Evolutionary conservation across 1,140 invertebrate species (phyloP), one percentile per base, ranked within the genome.

Genomic region (Ips nitidus): DNA sequence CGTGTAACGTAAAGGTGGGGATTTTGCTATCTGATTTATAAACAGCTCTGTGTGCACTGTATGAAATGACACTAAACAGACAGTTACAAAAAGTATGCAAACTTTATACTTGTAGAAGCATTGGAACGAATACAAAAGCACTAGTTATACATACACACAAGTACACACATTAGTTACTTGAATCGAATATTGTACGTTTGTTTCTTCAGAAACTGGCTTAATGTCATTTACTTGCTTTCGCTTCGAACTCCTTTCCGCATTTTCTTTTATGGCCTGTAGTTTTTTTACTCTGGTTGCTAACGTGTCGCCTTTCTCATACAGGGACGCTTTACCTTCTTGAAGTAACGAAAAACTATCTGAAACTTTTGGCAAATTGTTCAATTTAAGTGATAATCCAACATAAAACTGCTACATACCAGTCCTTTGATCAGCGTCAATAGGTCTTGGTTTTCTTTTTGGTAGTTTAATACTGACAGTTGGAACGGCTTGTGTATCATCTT

Each of bases 401-500:
- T 22, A 47, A 1, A 45, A 47, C 50, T 39, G 41, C 4, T 69
- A 39, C 47, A 22, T 74, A 74, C 74, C 72, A 64, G 74, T 71
- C 66, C 74, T 65, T 60, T 75, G 74, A 43, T 69, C 74, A 4
- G 74, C 71, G 58, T 75, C 74, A 39, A 75, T 66, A 43, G 69
- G 68, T 72, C 71, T 68, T 84, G 82, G 82, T 73, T 86, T 83
- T 69, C 86, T 79, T 74, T 85, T 84, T 22, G 89, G 88, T 71
- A 90, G 80, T 69, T 85, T 88, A 55, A 90, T 77, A 76, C 84
- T 89, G 66, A 90, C 81, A 41, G 88, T 88, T 43, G 80, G 79
- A 71, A 88, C 82, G 69, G 83, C 74, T 69, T 76, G 72, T 3
- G 82, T 78, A 58, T 86, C 84, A 70, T 83, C 81, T 70, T 84